phyloP scores from a whole-genome alignment of 2,797 vertebrate species.

The Myotis daubentonii region DNA sequence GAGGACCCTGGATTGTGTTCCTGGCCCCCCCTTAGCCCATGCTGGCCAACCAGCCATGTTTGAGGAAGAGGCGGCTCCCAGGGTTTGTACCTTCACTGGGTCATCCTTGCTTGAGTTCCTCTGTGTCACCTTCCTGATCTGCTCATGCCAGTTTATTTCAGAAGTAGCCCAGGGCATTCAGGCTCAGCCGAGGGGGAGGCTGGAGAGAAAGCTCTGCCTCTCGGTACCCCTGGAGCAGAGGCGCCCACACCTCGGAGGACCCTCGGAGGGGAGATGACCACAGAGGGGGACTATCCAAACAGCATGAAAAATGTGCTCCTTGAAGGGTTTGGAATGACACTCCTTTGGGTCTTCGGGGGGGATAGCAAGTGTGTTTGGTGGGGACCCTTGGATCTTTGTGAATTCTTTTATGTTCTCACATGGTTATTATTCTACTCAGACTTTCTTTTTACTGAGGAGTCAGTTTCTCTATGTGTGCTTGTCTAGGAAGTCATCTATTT shows the following conservation, averaged over 20 bases:
- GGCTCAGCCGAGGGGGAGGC: background rate
- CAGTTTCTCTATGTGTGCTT: background rate
- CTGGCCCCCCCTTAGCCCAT: background rate
- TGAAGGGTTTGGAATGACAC: background rate
- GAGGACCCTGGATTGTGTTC: background rate
- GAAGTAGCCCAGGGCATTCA: background rate
- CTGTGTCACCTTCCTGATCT: background rate
- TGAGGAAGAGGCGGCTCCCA: background rate
- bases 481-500: background rate
- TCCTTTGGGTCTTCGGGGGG: rapidly evolving
- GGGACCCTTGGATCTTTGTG: background rate
- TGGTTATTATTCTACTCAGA: background rate
- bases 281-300: background rate
- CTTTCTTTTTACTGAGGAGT: background rate
- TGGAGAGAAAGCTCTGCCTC: background rate
- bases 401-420: background rate
- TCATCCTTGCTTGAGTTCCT: background rate
- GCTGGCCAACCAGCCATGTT: background rate
- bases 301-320: background rate
- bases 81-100: background rate
- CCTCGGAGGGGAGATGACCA: background rate
- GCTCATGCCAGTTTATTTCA: background rate
- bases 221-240: background rate
- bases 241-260: background rate
- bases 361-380: background rate